Evolutionary conservation across 2,113 vertebrate genomes (phyloP), one percentile per base, ranked within the genome.

Genomic region (Sinocyclocheilus grahami): DNA sequence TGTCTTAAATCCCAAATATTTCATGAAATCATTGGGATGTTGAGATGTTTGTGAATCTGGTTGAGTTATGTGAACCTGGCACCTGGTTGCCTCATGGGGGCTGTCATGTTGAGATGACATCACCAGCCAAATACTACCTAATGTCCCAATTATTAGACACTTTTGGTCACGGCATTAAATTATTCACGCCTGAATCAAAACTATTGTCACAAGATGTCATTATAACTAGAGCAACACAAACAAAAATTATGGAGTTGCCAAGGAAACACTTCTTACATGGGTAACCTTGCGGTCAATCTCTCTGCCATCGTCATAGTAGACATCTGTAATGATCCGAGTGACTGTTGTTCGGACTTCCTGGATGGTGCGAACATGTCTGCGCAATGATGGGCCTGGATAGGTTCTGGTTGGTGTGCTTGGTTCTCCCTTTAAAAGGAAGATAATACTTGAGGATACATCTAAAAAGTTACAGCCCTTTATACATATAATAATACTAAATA

Each of bases 321-420:
- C 96, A 4, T 99, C 98, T 0, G 98, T 99, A 81, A 97, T 98
- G 83, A 98, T 94, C 0, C 98, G 96, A 0, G 97, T 99, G 48
- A 99, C 89, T 0, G 97, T 95, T 0, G 98, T 99, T 33, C 97
- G 96, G 60, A 99, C 97, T 87, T 99, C 98, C n/a, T 97, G 96
- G 71, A 97, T 93, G 22, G 97, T 99, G 39, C 97, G 95, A 65
- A 95, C 85, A 27, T 99, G 98, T 63, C 97, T 95, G 84, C 92
- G 96, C 75, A 96, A 91, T 53, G 94, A 89, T 9, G 90, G 95
- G 18, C 92, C 96, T 1, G 92, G 74, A 1, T 94, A 86, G 1
- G 95, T 94, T 16, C 93, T 95, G 13, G 93, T 95, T 53, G 95
- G 91, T 9, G 94, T 93, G 76, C 90, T 93, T 0, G 90, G 84